phyloP scores from a whole-genome alignment of 2,888 invertebrate genomes.

The Agonopterix alstromeriana region DNA sequence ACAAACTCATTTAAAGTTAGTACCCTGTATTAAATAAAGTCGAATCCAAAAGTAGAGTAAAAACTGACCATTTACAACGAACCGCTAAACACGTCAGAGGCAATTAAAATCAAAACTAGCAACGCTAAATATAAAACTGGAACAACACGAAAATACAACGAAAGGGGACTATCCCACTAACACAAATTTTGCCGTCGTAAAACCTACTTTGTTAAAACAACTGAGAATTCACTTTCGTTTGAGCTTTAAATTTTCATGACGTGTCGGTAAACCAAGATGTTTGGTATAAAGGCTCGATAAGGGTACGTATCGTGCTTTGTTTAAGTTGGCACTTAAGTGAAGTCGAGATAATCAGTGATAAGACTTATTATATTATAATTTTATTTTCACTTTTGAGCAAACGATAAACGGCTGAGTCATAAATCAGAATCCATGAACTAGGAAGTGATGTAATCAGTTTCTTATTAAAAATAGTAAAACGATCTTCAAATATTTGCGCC shows the following conservation, averaged over 20 bases:
- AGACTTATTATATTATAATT: conserved; percentile 14
- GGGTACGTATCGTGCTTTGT: conserved; percentile 20
- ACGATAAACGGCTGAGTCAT: neutral
- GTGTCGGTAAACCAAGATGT: conserved; percentile 20
- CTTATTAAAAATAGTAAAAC: neutral
- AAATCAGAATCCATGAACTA: neutral
- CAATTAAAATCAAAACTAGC: conserved; percentile 18
- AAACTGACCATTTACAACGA: conserved; percentile 5
- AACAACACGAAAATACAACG: conserved; percentile 13
- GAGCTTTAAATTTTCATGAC: conserved; percentile 5
- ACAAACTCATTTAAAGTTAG: too few relatives aligned
- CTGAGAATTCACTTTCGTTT: conserved; percentile 10
- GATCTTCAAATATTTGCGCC: neutral
- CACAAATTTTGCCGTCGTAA: neutral
- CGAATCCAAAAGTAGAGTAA: too few relatives aligned
- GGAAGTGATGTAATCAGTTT: neutral
- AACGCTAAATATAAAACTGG: conserved; percentile 14
- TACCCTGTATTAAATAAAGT: too few relatives aligned
- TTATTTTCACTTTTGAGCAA: conserved; percentile 8
- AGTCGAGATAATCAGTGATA: conserved; percentile 18
- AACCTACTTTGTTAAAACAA: neutral
- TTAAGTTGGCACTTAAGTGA: conserved; percentile 23
- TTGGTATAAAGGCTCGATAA: conserved; percentile 19
- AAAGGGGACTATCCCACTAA: conserved; percentile 8
- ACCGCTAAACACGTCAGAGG: conserved; percentile 13